These are phyloP conservation scores for Myiagra hebetior DNA, from an alignment of 2,113 vertebrate species.

Conservation along the genomic window DNA sequence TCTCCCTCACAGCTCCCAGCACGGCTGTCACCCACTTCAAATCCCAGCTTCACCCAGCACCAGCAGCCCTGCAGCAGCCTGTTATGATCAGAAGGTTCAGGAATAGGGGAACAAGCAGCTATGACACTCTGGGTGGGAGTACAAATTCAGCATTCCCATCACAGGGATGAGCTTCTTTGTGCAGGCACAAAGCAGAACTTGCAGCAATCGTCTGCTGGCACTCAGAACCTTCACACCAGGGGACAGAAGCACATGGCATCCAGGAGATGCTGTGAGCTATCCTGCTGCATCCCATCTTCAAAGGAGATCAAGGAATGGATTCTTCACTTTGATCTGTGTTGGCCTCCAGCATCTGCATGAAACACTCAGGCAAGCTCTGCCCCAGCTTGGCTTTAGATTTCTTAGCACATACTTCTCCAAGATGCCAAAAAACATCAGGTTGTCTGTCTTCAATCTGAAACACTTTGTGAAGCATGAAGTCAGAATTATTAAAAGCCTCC, in stretches of 20 bases:
- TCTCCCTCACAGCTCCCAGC: not conserved
- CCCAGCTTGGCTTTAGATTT: not conserved
- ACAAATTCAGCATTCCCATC: not conserved
- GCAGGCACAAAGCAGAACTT: not conserved
- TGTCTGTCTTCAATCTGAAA: not conserved
- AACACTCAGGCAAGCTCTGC: not conserved
- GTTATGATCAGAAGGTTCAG: not conserved
- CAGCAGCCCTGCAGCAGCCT: not conserved
- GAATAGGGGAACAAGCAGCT: not conserved
- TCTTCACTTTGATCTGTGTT: not conserved
- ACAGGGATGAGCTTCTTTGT: not conserved
- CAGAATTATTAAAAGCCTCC: not conserved
- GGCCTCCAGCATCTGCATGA: not conserved
- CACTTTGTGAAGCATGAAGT: not conserved
- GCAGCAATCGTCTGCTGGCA: rapidly evolving
- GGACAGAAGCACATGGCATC: not conserved
- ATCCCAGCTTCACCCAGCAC: not conserved
- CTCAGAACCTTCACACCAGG: not conserved
- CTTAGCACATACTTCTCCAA: not conserved
- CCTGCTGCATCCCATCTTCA: not conserved
- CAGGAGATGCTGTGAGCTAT: not conserved
- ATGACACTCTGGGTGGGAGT: not conserved
- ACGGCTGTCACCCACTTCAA: not conserved
- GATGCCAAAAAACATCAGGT: not conserved
- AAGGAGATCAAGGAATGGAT: not conserved